These are phyloP conservation scores for Misgurnus anguillicaudatus DNA, from an alignment of 2,113 vertebrate species.

Conservation along the genomic window DNA sequence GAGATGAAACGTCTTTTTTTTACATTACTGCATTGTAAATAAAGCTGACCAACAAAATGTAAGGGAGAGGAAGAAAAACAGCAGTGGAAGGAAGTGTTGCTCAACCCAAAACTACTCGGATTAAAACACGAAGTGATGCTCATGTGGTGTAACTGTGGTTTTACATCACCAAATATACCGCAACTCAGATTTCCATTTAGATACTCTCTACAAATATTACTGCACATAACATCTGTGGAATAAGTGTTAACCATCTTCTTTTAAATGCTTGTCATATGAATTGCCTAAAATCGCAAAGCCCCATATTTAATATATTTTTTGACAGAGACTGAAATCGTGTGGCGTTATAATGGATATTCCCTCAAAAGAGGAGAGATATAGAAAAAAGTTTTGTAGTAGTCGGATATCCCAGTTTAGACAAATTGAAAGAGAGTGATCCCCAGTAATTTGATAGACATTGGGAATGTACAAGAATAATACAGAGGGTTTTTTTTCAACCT, in stretches of 20 bases:
- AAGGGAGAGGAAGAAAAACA: not conserved
- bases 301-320: not conserved
- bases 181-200: not conserved
- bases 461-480: conserved; percentile 26
- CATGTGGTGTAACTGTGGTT: not conserved
- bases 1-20: too few relatives aligned
- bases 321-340: not conserved
- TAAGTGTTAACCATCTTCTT: not conserved
- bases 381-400: conserved; percentile 3
- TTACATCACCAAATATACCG: conserved; percentile 4
- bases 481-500: conserved; percentile 1
- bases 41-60: not conserved
- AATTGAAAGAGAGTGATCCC: not conserved
- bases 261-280: not conserved
- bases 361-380: not conserved
- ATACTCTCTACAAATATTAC: not conserved
- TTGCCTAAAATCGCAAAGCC: not conserved
- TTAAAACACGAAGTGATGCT: conserved; percentile 28
- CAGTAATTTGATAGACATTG: not conserved
- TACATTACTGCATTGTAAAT: too few relatives aligned
- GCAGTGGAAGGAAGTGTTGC: conserved; percentile 31
- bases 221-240: not conserved
- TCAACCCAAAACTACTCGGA: conserved; percentile 19
- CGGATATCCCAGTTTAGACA: conserved; percentile 29
- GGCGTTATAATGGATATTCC: conserved; percentile 22